phyloP scores from a whole-genome alignment of 2,113 vertebrate genomes.

The Actinemys pallida region DNA sequence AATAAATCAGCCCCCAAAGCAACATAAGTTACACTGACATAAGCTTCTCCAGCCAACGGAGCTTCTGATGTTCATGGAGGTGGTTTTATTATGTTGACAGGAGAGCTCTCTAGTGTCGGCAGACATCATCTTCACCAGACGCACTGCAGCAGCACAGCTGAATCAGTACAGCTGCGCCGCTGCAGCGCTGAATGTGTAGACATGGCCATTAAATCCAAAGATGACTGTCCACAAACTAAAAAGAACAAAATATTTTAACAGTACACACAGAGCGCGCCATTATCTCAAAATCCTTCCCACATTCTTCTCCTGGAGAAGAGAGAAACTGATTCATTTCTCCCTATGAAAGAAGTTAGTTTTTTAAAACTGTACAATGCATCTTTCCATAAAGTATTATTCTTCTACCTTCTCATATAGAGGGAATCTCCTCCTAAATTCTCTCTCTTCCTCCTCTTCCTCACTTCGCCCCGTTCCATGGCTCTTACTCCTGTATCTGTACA shows the following conservation, averaged over 20 bases:
- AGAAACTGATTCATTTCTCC: background rate
- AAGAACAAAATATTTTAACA: background rate
- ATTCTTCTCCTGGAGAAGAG: background rate
- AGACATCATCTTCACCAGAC: no score
- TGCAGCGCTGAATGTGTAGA: no score
- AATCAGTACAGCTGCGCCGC: no score
- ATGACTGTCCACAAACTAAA: background rate
- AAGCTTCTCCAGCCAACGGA: no score
- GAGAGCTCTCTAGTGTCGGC: no score
- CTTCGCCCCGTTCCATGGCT: conserved; percentile 81
- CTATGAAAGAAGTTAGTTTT: background rate
- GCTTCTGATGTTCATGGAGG: no score
- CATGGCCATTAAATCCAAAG: background rate
- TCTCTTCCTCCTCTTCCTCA: conserved; percentile 92
- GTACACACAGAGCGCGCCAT: background rate
- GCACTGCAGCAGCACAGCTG: no score
- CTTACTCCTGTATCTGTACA: conserved; percentile 87
- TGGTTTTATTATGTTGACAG: no score
- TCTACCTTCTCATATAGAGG: conserved; percentile 89
- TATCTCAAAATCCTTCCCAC: background rate
- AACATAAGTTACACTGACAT: background rate
- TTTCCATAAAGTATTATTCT: background rate
- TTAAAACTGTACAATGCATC: background rate
- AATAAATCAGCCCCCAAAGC: no score
- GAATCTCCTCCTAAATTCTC: conserved; percentile 88